A percentile compares a stretch with the other conserved stretches of the same genome.
Conservation (phyloP, 2,113 vertebrate species). For the Pantherophis guttatus region DNA sequence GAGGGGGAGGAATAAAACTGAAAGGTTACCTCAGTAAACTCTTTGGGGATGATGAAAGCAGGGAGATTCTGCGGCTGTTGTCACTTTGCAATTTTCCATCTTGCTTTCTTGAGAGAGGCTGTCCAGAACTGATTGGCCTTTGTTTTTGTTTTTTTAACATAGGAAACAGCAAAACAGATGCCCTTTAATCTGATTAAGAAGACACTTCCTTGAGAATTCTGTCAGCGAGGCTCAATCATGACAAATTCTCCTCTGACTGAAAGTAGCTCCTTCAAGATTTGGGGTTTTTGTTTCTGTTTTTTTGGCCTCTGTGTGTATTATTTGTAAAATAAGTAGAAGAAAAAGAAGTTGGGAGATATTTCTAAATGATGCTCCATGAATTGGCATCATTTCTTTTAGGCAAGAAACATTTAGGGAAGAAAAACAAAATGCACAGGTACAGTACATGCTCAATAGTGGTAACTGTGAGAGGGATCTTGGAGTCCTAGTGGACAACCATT, state of each 20-base stretch:
- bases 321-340: conserved; percentile 6
- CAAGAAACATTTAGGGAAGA: too few relatives aligned
- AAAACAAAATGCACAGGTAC: too few relatives aligned
- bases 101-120: rapidly evolving
- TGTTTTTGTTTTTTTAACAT: background rate
- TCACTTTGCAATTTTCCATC: background rate
- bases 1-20: too few relatives aligned
- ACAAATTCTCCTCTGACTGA: background rate
- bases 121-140: background rate
- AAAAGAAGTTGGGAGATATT: background rate
- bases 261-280: background rate
- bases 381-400: background rate
- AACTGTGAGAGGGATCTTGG: too few relatives aligned
- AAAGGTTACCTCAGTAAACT: conserved; percentile 7
- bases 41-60: conserved; percentile 14
- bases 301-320: background rate
- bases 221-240: background rate
- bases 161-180: conserved; percentile 2
- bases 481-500: too few relatives aligned
- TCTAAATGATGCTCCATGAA: background rate
- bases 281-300: background rate
- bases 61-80: background rate
- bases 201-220: background rate
- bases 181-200: background rate
- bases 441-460: too few relatives aligned